Conservation (phyloP, 2,888 invertebrate species). For the Syrphus vitripennis region DNA sequence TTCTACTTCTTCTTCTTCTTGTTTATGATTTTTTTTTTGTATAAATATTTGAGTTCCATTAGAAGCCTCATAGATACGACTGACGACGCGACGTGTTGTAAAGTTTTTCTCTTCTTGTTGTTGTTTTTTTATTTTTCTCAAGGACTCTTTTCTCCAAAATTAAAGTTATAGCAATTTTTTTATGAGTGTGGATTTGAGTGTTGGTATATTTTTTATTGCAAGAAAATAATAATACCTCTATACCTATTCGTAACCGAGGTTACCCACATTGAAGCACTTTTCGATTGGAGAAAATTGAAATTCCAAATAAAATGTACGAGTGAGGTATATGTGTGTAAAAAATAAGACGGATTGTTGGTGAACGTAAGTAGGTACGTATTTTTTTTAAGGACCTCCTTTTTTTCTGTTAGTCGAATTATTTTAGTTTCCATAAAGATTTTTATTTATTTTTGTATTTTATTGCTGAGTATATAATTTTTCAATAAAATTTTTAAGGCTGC, state of each 20-base stretch:
- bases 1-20: neutral
- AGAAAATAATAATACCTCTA: neutral
- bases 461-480: neutral
- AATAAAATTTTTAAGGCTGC: neutral
- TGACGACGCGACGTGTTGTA: neutral
- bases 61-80: neutral
- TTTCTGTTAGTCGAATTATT: neutral
- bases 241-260: neutral
- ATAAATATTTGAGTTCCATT: constrained; percentile 41
- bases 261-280: neutral
- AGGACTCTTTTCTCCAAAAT: neutral
- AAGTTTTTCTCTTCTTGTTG: neutral
- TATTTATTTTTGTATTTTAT: neutral
- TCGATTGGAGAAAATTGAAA: neutral
- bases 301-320: neutral
- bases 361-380: neutral
- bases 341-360: too few species aligned
- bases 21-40: neutral
- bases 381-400: neutral
- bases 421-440: neutral
- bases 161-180: constrained; percentile 1
- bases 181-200: neutral
- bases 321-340: too few species aligned
- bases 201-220: neutral
- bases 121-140: neutral